Base-by-base conservation (phyloP, 2,797 vertebrate species). In the Cossypha caffra region DNA sequence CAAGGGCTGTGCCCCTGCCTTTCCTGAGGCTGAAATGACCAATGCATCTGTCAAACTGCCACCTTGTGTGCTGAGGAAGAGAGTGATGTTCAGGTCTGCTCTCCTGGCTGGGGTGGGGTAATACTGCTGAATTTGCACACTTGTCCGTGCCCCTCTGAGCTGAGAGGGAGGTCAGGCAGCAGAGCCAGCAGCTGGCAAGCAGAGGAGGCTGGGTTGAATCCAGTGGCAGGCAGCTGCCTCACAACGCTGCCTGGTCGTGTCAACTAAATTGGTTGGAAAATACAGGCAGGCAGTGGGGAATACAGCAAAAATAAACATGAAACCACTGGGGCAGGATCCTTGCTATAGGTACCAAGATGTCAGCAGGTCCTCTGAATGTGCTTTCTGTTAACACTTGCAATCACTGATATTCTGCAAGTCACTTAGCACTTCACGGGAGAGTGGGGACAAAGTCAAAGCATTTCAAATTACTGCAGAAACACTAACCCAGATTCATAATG, bases 1-100 rank as follows among this genome's bases (percentile, higher is more conserved):
- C 0, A 5, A 64, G 74, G 9, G 58, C 33, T 0, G 0, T 0
- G 0, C 33, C 9, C 0, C 15, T 18, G 54, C 24, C 8, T 54
- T 74, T 81, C 58, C 35, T 37, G 54, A 20, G 40, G 31, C 45
- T 43, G 52, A 19, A 72, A 31, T 48, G 35, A 38, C 55, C 38
- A 24, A 5, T 17, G 23, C 9, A 0, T 75, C 78, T 59, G 55
- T 79, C 51, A 59, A 14, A 40, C 10, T 25, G 37, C 40, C 68
- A 57, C 19, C 4, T 37, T 5, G 5, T 26, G 26, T 40, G 21
- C 73, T 1, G 1, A 59, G 78, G 64, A 82, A 23, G 61, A 62
- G 78, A 33, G 52, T 55, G 67, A 48, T 11, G 31, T 35, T 28
- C 68, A 13, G 16, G 29, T 37, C 51, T 82, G 47, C 57, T 57